Conservation (phyloP, 2,797 vertebrate genomes). For the Crax fasciolata region DNA sequence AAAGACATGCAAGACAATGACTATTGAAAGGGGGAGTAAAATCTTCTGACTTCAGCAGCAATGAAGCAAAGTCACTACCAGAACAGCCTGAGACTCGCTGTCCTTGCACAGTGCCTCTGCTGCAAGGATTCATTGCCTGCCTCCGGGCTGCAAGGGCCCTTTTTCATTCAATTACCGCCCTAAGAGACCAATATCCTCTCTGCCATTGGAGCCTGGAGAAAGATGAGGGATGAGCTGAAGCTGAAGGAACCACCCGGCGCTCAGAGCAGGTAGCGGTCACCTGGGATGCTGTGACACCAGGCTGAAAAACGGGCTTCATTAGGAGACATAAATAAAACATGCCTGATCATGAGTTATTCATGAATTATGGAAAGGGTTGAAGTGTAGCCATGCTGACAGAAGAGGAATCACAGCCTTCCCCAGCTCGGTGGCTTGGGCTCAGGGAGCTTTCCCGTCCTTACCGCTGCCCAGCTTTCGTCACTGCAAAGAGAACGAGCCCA, state of each 20-base stretch:
- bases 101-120: background rate
- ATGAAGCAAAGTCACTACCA: background rate
- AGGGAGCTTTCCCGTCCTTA: background rate
- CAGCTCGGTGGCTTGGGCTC: background rate
- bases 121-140: background rate
- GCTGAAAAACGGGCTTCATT: constrained; percentile 51
- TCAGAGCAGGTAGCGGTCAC: constrained; percentile 1
- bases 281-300: background rate
- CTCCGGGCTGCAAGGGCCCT: background rate
- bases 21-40: background rate
- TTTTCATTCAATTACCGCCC: background rate
- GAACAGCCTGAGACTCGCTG: background rate
- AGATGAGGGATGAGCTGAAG: background rate
- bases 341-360: constrained; percentile 13
- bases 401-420: background rate
- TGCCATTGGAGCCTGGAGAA: background rate
- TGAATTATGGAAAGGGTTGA: background rate
- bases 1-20: background rate
- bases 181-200: background rate
- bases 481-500: background rate
- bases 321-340: constrained; percentile 58
- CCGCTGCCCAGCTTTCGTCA: background rate
- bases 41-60: background rate
- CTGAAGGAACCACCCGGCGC: background rate
- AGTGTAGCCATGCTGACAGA: accelerated